Conservation (phyloP, 2,888 invertebrate genomes). For the Crioceris asparagi region DNA sequence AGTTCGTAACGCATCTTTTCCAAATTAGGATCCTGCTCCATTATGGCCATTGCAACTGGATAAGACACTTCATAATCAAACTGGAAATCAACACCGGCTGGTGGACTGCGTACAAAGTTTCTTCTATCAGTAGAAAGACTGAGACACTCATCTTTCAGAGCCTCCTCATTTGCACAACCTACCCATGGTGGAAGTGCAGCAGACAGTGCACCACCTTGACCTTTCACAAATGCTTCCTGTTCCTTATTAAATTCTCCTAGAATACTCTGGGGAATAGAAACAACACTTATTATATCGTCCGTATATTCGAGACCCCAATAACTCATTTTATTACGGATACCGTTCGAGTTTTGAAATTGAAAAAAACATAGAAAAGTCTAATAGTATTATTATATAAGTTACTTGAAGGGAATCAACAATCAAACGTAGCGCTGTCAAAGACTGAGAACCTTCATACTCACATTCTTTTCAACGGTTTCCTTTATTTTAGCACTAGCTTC, state of each 20-base stretch:
- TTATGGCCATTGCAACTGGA: slow-evolving; percentile 88
- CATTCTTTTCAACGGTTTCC: slow-evolving; percentile 93
- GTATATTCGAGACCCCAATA: too few species aligned
- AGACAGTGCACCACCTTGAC: slow-evolving; percentile 59
- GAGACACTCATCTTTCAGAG: slow-evolving; percentile 90
- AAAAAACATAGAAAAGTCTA: too few species aligned
- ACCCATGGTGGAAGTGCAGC: slow-evolving; percentile 86
- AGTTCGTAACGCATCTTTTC: slow-evolving; percentile 98
- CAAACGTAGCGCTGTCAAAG: too few species aligned
- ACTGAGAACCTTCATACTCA: slow-evolving; percentile 40
- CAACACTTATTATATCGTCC: too few species aligned
- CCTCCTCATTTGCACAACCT: slow-evolving; percentile 88
- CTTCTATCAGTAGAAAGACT: slow-evolving; percentile 89
- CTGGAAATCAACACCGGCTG: slow-evolving; percentile 88
- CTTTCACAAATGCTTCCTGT: slow-evolving; percentile 90
- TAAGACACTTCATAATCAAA: slow-evolving; percentile 90
- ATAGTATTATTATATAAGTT: too few species aligned
- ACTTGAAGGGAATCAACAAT: too few species aligned
- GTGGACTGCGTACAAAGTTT: slow-evolving; percentile 95
- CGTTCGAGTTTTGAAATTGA: too few species aligned
- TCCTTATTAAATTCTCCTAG: slow-evolving; percentile 95
- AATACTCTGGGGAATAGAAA: slow-evolving; percentile 59
- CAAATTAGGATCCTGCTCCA: slow-evolving; percentile 90
- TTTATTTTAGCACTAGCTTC: slow-evolving; percentile 88
- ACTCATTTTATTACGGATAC: too few species aligned